phyloP scores from a whole-genome alignment of 2,797 vertebrate genomes.

The Scolopax bukidnonensis region DNA sequence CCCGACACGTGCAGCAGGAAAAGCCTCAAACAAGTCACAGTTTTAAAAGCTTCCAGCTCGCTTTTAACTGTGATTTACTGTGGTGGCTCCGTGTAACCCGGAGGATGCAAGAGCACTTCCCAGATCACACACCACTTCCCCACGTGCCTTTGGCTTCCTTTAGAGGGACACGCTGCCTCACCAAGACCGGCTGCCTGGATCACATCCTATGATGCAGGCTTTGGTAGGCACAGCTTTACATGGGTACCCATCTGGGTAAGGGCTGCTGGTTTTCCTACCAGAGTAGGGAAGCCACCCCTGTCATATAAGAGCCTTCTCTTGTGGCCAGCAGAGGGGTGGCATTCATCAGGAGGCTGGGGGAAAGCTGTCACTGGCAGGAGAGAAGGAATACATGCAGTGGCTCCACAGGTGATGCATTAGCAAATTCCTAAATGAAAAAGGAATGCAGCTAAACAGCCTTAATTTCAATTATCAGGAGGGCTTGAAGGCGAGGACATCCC shows the following conservation, averaged over 20 bases:
- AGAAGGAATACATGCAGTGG: not conserved
- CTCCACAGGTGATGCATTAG: not conserved
- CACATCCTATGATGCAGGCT: not conserved
- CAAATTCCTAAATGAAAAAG: not conserved
- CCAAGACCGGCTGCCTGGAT: not conserved
- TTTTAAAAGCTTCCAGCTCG: constrained; percentile 16
- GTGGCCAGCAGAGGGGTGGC: rapidly evolving
- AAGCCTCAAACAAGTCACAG: not conserved
- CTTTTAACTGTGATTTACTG: constrained; percentile 39
- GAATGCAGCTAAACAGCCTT: not conserved
- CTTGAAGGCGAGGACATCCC: not conserved
- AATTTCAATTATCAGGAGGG: not conserved
- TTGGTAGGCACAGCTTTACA: not conserved
- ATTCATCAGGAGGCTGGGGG: not conserved
- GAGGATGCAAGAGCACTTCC: constrained; percentile 8
- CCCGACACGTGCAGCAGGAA: not conserved
- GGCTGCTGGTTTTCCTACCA: not conserved
- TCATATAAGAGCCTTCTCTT: not conserved
- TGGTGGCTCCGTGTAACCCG: not conserved
- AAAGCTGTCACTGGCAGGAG: rapidly evolving
- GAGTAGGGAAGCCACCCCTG: not conserved
- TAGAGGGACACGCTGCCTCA: not conserved
- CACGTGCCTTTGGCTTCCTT: not conserved
- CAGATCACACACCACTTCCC: not conserved
- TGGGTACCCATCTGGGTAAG: rapidly evolving